These are phyloP conservation scores for Molanna angustata DNA, from an alignment of 2,888 invertebrate genomes.

Conservation along the genomic window DNA sequence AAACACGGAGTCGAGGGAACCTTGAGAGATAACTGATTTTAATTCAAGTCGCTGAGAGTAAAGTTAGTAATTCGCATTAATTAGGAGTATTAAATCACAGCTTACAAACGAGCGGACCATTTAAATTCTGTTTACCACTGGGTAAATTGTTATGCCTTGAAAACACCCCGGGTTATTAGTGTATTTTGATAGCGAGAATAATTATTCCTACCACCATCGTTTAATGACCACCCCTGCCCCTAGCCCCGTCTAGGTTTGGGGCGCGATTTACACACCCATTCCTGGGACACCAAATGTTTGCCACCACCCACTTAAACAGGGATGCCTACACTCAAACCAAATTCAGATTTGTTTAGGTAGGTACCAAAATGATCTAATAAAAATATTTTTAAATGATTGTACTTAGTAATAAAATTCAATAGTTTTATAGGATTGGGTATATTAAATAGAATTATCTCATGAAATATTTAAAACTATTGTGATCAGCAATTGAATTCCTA, in stretches of 20 bases:
- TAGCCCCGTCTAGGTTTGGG: slow-evolving; percentile 8
- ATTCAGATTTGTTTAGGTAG: background rate
- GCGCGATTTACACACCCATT: slow-evolving; percentile 18
- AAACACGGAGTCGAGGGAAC: no score
- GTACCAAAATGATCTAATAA: no score
- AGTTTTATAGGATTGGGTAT: no score
- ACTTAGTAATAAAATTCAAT: no score
- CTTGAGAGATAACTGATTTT: no score
- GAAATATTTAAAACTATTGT: no score
- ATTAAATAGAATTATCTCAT: no score
- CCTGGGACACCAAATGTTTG: slow-evolving; percentile 12
- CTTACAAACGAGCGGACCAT: slow-evolving; percentile 1
- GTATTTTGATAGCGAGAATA: slow-evolving; percentile 32
- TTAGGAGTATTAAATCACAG: slow-evolving; percentile 12
- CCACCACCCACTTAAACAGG: slow-evolving; percentile 4
- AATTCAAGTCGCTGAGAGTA: background rate
- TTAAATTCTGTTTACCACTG: slow-evolving; percentile 14
- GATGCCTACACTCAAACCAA: slow-evolving; percentile 3
- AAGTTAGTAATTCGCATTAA: slow-evolving; percentile 11
- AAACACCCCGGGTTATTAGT: slow-evolving; percentile 20
- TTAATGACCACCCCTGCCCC: slow-evolving; percentile 26
- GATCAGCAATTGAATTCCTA: no score
- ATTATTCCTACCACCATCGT: slow-evolving; percentile 29
- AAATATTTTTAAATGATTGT: no score
- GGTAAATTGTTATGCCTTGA: slow-evolving; percentile 10